Base-by-base conservation (phyloP, 1,140 invertebrate genomes). In the Neodiprion pinetum region DNA sequence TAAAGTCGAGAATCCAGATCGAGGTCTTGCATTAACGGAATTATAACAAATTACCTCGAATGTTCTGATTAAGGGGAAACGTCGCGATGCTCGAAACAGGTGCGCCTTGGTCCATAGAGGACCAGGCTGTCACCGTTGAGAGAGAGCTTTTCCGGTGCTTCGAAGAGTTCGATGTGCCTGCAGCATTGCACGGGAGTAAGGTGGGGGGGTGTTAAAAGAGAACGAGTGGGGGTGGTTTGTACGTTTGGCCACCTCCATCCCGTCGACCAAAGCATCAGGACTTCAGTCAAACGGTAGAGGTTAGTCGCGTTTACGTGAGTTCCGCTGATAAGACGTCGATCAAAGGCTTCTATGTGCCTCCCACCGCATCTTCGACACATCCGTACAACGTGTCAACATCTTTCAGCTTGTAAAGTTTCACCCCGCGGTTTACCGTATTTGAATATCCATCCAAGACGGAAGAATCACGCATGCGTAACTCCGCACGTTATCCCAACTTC, bases 201-300 rank as follows among this genome's bases (percentile, higher is more conserved):
- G n/a, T 17, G 53, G 17, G 17, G 21, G 9, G n/a, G 61, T 17
- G 14, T 23, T 47, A 68, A 75, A 68, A 75, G 77, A 77, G 75
- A 40, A 5, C 74, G 74, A 81, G 82, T 83, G 83, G 85, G 85
- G 83, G 81, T 84, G 82, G 78, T 82, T 76, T 77, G 73, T 70
- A 69, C 77, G 78, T 82, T 83, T 81, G 80, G 84, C 85, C 86
- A 87, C 84, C 85, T 87, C 85, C 86, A 87, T 80, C 77, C 74
- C 76, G 76, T 84, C 80, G 81, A 84, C 83, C 75, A 71, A 71
- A 67, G 71, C 82, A 87, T 78, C 85, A 87, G 86, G 86, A 80
- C 80, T 82, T 74, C 82, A 87, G 83, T 86, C 75, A 66, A 76
- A 76, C 11, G 78, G 79, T 83, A 77, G 83, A 87, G 82, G 80